Conservation (phyloP, 2,888 invertebrate species). For the Pterostichus niger region DNA sequence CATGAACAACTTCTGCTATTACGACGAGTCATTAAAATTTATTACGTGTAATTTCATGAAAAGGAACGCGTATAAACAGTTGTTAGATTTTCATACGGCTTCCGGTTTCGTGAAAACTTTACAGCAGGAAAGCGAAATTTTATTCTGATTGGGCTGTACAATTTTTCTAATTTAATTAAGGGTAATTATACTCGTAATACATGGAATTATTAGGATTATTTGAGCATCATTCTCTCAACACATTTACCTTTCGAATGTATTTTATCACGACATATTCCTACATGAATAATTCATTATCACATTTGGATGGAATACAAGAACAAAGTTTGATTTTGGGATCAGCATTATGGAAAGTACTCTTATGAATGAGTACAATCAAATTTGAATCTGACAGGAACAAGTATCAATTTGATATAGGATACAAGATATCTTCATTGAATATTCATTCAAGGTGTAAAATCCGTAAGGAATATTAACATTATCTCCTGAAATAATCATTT, state of each 20-base stretch:
- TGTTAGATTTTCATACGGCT: constrained; percentile 51
- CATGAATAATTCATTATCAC: constrained; percentile 26
- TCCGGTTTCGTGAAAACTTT: constrained; percentile 47
- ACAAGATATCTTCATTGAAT: no score
- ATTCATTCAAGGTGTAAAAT: no score
- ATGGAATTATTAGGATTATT: background rate
- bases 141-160: background rate
- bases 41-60: constrained; percentile 59
- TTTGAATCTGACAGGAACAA: background rate
- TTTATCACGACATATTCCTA: constrained; percentile 7
- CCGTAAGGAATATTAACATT: no score
- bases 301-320: constrained; percentile 7
- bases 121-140: background rate
- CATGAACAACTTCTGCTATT: constrained; percentile 53
- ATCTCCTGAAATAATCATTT: no score
- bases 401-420: background rate
- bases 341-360: background rate
- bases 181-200: background rate
- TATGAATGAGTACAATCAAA: constrained; percentile 30
- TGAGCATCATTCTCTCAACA: constrained; percentile 4
- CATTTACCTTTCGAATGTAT: constrained; percentile 21
- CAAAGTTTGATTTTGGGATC: constrained; percentile 34
- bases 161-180: background rate
- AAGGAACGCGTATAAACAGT: constrained; percentile 53
- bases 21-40: constrained; percentile 47